Base-by-base conservation (phyloP, 2,113 vertebrate genomes). In the Galemys pyrenaicus region DNA sequence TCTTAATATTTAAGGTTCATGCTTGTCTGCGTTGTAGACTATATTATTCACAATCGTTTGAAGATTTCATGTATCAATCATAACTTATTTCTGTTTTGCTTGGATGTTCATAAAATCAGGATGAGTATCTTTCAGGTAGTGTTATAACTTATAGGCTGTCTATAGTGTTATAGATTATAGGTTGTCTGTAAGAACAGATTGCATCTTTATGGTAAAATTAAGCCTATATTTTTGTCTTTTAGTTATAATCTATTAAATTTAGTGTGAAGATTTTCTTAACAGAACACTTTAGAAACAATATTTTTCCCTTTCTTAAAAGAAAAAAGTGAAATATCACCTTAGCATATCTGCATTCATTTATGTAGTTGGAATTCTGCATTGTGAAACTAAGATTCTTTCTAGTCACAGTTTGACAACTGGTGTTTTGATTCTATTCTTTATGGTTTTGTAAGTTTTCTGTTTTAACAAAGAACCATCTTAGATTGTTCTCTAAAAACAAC, bases 371-470 rank as follows among this genome's bases (percentile, higher is more conserved):
- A 82, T 95, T 95, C 17, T 30, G 20, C 35, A 28, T 94, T 39
- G 37, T 78, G 68, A 89, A 74, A 85, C 46, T 86, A 86, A 46
- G 83, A 77, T 60, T 89, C 39, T 12, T 94, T 96, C 70, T 85
- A 41, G 64, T 56, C 8, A 17, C 26, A 78, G 28, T 78, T 80
- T 83, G 46, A 89, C 65, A 93, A 39, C 11, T 80, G 44, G 2
- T 92, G 26, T 83, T 92, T 94, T 83, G 65, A 46, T 91, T 39
- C 19, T 73, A 8, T 95, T 93, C 30, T 93, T 78, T 73, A 90
- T 22, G 22, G 2, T 70, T 71, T 62, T 94, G 15, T 91, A 74
- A 95, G 87, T 73, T 77, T 87, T 86, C 49, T 89, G 10, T 92
- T 84, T 94, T 89, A 90, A 77, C 9, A 41, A 95, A 74, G 13